Percentiles rank a stretch among this genome's conserved stretches.
Conservation (phyloP, 1,140 invertebrate genomes). For the Lamellibrachia luymesi region DNA sequence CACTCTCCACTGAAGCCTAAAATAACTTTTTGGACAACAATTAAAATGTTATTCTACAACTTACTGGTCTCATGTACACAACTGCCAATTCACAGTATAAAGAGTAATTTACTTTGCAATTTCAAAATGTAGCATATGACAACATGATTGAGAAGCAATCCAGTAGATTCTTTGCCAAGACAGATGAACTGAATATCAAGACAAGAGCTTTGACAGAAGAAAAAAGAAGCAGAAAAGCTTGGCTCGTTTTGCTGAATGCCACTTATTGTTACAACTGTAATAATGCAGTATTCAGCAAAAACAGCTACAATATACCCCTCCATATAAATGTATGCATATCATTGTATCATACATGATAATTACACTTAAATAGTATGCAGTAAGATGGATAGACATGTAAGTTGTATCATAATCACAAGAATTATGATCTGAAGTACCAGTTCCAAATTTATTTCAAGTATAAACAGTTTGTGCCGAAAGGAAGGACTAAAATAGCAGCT, state of each 20-base stretch:
- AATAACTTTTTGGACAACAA: background rate
- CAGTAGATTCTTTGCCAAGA: background rate
- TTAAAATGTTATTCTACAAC: background rate
- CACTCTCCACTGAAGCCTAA: background rate
- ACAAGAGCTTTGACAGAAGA: background rate
- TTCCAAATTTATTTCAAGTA: background rate
- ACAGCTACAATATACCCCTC: background rate
- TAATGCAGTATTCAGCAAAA: background rate
- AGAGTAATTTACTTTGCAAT: too few species aligned
- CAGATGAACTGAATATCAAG: background rate
- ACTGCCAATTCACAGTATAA: background rate
- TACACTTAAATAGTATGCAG: background rate
- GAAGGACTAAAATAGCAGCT: background rate
- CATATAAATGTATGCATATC: background rate
- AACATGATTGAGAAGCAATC: background rate
- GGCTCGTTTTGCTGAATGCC: background rate
- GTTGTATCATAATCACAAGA: background rate
- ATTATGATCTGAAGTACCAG: background rate
- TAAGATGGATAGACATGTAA: background rate
- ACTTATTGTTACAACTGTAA: background rate
- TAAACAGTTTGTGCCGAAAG: background rate
- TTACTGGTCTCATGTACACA: background rate
- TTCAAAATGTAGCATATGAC: background rate
- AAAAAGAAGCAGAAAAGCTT: background rate
- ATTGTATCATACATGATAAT: background rate